Base-by-base conservation (phyloP, 2,113 vertebrate genomes). In the Castor canadensis region DNA sequence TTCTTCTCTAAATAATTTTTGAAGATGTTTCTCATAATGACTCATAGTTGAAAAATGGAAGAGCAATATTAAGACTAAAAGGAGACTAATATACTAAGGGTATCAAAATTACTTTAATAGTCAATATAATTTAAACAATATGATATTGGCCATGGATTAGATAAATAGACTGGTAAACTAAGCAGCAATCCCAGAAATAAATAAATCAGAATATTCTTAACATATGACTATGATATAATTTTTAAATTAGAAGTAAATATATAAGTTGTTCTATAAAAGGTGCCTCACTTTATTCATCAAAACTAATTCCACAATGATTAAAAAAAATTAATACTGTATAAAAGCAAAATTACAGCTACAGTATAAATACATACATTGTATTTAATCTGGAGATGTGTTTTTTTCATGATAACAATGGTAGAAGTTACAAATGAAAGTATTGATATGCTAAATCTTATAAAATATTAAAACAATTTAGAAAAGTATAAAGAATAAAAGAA, bases 401-500 rank as follows among this genome's bases (percentile, higher is more conserved):
- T 90, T 8, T 62, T 24, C 11, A 47, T 58, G 15, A 80, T 0
- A 60, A 1, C 12, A 75, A 91, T 71, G 15, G 32, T 56, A 56
- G 35, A 84, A 91, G 81, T 88, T 20, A 62, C 7, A 82, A 77
- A 84, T 35, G 3, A 87, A 89, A 73, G 0, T 72, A 62, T 77
- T 91, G 20, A 62, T 75, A 32, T 60, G 30, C 87, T 67, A 73
- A 92, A 92, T 43, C 52, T 54, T 66, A 1, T 52, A 66, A 89
- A 91, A 58, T 91, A 72, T 52, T 67, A 85, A 83, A 87, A 75
- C 10, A 87, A 80, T 90, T 84, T 13, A 40, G 19, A 45, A 92
- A 75, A 84, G 9, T n/a, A 64, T 0, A 87, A 20, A 87, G 20
- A 73, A 45, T 84, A 30, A 79, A 60, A 60, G 17, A 73, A 72